These are phyloP conservation scores for Zoanthus solanderi DNA, from an alignment of 92 coral and sea anemone genomes.

Conservation along the genomic window DNA sequence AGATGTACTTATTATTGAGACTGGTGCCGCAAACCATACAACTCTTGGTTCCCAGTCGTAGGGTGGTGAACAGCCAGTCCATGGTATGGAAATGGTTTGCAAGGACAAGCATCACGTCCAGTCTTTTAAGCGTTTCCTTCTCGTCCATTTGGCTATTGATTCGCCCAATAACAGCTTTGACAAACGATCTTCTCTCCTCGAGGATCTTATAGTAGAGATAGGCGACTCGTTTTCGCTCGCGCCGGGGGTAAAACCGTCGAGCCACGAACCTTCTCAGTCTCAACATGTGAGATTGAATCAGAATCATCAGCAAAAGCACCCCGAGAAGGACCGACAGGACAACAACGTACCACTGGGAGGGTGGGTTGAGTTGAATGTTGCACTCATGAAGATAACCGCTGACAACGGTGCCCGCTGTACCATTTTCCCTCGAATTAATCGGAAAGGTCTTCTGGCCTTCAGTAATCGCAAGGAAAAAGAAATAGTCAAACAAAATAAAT, in stretches of 20 bases:
- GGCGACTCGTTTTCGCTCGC: conserved; percentile 94
- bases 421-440: conserved; percentile 6
- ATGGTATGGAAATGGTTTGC: conserved; percentile 80
- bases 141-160: conserved; percentile 90
- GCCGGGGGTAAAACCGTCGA: conserved; percentile 84
- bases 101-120: conserved; percentile 82
- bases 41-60: conserved; percentile 76
- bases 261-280: conserved; percentile 87
- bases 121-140: conserved; percentile 79
- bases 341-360: conserved; percentile 66
- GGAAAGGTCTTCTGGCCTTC: conserved; percentile 1
- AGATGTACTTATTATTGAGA: conserved; percentile 74
- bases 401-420: conserved; percentile 4
- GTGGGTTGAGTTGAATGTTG: conserved; percentile 61
- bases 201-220: conserved; percentile 92
- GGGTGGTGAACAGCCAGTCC: conserved; percentile 72
- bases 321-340: conserved; percentile 75
- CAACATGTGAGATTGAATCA: conserved; percentile 83
- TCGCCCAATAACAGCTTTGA: conserved; percentile 81
- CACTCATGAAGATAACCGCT: conserved; percentile 49
- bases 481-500: conserved; percentile 78
- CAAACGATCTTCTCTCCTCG: conserved; percentile 89
- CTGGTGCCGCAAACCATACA: conserved; percentile 93
- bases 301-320: conserved; percentile 75
- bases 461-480: conserved; percentile 66